phyloP scores from a whole-genome alignment of 1,140 invertebrate genomes.

The Drosophila repletoides region DNA sequence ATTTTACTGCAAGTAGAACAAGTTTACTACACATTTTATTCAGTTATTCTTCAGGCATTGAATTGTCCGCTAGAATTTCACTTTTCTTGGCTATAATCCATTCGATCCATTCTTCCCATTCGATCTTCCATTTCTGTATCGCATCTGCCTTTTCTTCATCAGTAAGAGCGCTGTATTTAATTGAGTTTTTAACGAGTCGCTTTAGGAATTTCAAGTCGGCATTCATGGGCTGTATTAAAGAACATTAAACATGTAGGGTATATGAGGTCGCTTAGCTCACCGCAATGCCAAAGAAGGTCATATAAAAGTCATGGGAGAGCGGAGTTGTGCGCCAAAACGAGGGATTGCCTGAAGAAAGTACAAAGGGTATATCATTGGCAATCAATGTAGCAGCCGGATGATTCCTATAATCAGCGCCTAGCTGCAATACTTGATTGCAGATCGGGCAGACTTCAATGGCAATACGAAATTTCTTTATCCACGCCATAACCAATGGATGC shows the following conservation, averaged over 20 bases:
- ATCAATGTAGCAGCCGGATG: constrained; percentile 89
- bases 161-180: constrained; percentile 84
- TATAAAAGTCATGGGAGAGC: constrained; percentile 91
- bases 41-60: neutral
- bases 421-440: constrained; percentile 88
- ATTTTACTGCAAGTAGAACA: constrained; percentile 1
- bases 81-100: constrained; percentile 17
- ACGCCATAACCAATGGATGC: constrained; percentile 87
- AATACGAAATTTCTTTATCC: constrained; percentile 85
- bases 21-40: neutral
- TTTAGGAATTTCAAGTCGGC: constrained; percentile 90
- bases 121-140: constrained; percentile 56
- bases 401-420: constrained; percentile 90
- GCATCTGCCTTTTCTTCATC: constrained; percentile 49
- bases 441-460: constrained; percentile 92
- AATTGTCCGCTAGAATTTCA: neutral
- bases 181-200: constrained; percentile 89
- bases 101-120: constrained; percentile 62
- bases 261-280: neutral
- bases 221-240: constrained; percentile 82
- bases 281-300: constrained; percentile 90
- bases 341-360: constrained; percentile 88
- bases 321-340: constrained; percentile 88
- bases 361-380: constrained; percentile 84
- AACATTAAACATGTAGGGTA: neutral